Evolutionary conservation across 2,113 vertebrate species (phyloP).

Genomic region (Abramis brama): DNA sequence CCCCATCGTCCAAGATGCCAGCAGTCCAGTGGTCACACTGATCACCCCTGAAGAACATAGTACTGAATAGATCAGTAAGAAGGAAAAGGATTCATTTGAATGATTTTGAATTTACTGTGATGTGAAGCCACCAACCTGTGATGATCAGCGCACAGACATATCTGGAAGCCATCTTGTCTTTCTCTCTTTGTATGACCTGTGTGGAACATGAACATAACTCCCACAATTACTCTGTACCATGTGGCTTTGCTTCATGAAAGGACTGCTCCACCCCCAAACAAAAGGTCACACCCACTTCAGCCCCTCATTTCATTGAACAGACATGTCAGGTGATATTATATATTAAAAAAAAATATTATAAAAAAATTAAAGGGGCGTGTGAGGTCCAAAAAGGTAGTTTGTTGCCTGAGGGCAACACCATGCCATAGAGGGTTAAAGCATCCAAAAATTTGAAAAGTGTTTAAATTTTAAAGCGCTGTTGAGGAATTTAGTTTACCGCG

Average conservation of each 20-base stretch:
- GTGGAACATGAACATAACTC: neutral
- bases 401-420: no score
- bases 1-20: conserved; percentile 9
- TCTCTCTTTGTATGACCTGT: neutral
- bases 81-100: neutral
- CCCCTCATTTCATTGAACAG: no score
- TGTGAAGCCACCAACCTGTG: neutral
- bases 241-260: no score
- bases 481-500: no score
- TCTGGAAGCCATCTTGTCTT: conserved; percentile 9
- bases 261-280: no score
- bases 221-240: neutral
- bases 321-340: no score
- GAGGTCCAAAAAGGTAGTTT: no score
- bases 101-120: neutral
- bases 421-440: neutral
- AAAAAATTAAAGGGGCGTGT: no score
- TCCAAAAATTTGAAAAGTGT: neutral
- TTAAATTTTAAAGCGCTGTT: neutral
- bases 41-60: neutral
- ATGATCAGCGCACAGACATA: neutral
- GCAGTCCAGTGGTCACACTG: neutral
- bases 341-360: no score
- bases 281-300: no score
- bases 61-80: neutral